These are phyloP conservation scores for Tineola bisselliella DNA, from an alignment of 2,888 invertebrate genomes.

Conservation along the genomic window DNA sequence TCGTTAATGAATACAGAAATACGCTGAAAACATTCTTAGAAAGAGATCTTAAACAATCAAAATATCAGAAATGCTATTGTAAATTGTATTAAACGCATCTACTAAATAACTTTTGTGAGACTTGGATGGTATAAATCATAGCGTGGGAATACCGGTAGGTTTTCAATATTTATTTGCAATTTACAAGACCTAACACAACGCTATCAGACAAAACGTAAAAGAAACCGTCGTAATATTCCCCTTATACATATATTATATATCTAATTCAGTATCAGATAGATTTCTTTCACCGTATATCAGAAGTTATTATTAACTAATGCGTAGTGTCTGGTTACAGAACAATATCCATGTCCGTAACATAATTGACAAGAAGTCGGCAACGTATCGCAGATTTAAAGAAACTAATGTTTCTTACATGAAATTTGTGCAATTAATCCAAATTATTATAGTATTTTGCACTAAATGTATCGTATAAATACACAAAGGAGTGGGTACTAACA, in stretches of 20 bases:
- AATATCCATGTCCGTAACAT: not conserved
- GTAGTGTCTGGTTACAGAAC: slow-evolving; percentile 50
- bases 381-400: not conserved
- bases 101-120: too few species aligned
- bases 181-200: slow-evolving; percentile 1
- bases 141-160: not conserved
- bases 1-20: too few species aligned
- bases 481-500: slow-evolving; percentile 3
- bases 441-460: not conserved
- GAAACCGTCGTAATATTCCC: not conserved
- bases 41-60: too few species aligned
- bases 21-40: too few species aligned
- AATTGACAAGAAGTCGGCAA: not conserved
- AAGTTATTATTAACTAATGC: slow-evolving; percentile 51
- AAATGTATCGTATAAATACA: not conserved
- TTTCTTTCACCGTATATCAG: not conserved
- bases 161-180: not conserved
- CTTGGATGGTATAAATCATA: too few species aligned
- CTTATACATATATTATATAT: not conserved
- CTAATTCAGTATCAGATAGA: slow-evolving; percentile 8
- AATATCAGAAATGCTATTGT: too few species aligned
- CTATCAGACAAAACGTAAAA: not conserved
- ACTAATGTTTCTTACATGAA: not conserved
- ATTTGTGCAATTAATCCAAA: not conserved
- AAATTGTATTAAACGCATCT: too few species aligned